Conservation (phyloP, 2,888 invertebrate genomes). For the Atethmia centrago region DNA sequence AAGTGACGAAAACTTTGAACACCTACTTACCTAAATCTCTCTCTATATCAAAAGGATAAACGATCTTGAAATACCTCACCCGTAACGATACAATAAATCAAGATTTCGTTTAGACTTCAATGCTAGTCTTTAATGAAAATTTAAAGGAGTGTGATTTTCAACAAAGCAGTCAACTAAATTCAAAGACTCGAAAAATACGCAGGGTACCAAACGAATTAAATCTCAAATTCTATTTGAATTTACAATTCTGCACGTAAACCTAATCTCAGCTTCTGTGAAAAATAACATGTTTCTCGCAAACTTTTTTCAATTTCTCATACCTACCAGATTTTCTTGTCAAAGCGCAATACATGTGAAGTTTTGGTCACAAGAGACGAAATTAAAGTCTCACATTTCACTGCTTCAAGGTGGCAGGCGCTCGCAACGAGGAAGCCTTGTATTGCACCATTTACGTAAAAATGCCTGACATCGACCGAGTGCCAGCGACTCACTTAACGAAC, state of each 20-base stretch:
- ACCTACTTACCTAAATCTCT: no score
- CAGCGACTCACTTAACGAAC: conserved; percentile 41
- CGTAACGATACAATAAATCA: not conserved
- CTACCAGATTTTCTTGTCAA: conserved; percentile 68
- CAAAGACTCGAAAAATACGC: conserved; percentile 19
- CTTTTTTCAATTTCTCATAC: conserved; percentile 69
- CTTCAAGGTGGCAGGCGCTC: conserved; percentile 58
- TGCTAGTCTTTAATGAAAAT: not conserved
- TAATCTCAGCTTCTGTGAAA: conserved; percentile 34
- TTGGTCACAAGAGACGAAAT: conserved; percentile 73
- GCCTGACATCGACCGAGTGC: conserved; percentile 44
- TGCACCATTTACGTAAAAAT: conserved; percentile 63
- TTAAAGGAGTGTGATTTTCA: conserved; percentile 3
- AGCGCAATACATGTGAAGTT: conserved; percentile 66
- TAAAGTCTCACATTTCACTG: conserved; percentile 74
- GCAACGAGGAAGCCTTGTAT: conserved; percentile 48
- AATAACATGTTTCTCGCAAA: conserved; percentile 31
- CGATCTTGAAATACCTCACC: not conserved
- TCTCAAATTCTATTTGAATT: conserved; percentile 36
- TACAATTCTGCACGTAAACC: conserved; percentile 35
- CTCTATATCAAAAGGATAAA: not conserved
- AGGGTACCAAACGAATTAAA: conserved; percentile 20
- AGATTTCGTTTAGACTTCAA: conserved; percentile 8
- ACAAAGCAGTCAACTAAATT: conserved; percentile 12
- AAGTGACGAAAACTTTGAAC: not conserved